phyloP scores from a whole-genome alignment of 2,888 invertebrate genomes.

The Coenonympha arcania region DNA sequence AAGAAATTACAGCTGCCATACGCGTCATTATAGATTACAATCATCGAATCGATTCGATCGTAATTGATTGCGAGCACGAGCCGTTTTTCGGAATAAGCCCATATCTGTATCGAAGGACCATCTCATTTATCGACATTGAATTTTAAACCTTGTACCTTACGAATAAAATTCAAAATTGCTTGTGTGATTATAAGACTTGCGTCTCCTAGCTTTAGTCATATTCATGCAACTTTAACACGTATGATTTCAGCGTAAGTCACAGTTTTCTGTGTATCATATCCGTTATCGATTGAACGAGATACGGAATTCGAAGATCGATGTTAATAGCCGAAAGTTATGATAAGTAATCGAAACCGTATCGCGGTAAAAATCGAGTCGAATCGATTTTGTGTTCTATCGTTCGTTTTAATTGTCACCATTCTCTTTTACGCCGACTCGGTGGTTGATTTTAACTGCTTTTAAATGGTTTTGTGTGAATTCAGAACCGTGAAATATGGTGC shows the following conservation, averaged over 20 bases:
- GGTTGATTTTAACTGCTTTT: slow-evolving; percentile 6
- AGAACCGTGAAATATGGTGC: not conserved
- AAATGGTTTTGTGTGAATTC: not conserved
- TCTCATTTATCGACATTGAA: slow-evolving; percentile 1
- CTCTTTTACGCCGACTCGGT: slow-evolving; percentile 4
- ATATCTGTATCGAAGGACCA: slow-evolving; percentile 16
- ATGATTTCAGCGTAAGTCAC: not conserved
- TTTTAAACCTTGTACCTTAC: not conserved
- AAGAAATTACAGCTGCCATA: slow-evolving; percentile 55
- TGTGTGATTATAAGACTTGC: not conserved
- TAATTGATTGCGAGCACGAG: slow-evolving; percentile 64
- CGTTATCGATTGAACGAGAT: slow-evolving; percentile 18
- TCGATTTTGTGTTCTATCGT: slow-evolving; percentile 31
- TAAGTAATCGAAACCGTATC: slow-evolving; percentile 45
- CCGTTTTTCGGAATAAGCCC: slow-evolving; percentile 27
- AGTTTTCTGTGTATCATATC: slow-evolving; percentile 5
- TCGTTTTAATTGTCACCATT: slow-evolving; percentile 31
- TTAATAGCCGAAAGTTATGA: slow-evolving; percentile 55
- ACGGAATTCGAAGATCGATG: slow-evolving; percentile 35
- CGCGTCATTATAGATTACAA: slow-evolving; percentile 63
- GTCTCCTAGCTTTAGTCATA: not conserved
- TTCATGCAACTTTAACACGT: slow-evolving; percentile 10
- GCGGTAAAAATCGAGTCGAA: slow-evolving; percentile 37
- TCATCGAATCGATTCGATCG: slow-evolving; percentile 58
- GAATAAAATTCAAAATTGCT: slow-evolving; percentile 8